Evolutionary conservation across 2,113 vertebrate species (phyloP).

Genomic region (Pycnonotus jocosus): DNA sequence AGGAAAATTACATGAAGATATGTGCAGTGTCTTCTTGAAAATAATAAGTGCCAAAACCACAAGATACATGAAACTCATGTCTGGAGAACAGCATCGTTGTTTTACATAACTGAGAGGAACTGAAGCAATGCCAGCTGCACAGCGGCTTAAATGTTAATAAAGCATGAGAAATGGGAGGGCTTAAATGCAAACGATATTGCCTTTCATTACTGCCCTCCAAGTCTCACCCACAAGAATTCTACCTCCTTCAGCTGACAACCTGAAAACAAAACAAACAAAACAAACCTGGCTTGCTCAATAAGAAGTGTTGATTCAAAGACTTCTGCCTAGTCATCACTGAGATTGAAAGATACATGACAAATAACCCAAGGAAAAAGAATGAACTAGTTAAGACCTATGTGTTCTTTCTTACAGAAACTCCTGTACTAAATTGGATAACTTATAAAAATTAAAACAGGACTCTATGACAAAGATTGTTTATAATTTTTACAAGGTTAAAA

Average conservation of each 20-base stretch:
- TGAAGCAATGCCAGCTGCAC: neutral
- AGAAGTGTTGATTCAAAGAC: neutral
- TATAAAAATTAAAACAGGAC: neutral
- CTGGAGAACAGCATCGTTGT: neutral
- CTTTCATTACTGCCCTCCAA: neutral
- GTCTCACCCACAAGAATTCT: neutral
- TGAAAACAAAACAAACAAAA: too few species aligned
- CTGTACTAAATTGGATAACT: neutral
- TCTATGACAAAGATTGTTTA: neutral
- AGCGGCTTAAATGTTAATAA: neutral
- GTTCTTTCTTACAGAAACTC: neutral
- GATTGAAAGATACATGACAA: neutral
- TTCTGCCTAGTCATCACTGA: neutral
- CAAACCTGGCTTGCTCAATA: neutral
- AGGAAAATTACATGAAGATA: neutral
- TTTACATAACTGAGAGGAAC: neutral
- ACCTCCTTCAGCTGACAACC: neutral
- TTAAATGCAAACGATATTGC: neutral
- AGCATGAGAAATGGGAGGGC: neutral
- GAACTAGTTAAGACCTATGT: neutral
- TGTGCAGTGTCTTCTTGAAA: neutral
- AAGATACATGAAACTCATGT: neutral
- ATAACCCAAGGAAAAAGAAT: neutral
- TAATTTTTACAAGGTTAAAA: neutral
- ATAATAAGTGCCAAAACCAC: neutral